Evolutionary conservation across 2,888 invertebrate species (phyloP).

Genomic region (Sericinus montela): DNA sequence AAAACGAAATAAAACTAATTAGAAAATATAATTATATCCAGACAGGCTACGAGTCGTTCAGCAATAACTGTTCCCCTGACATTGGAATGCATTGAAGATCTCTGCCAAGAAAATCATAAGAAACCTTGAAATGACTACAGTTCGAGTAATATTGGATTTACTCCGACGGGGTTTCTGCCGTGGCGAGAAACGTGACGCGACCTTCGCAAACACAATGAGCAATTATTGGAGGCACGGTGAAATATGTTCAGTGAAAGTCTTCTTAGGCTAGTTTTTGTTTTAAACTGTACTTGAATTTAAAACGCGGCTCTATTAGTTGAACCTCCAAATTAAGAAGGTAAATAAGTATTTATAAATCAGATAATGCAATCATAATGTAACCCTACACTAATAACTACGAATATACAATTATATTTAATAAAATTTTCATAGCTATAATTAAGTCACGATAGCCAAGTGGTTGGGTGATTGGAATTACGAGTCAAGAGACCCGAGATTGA

Average conservation of each 20-base stretch:
- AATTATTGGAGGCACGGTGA: slow-evolving; percentile 14
- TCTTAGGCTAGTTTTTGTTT: slow-evolving; percentile 9
- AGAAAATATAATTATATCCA: background rate
- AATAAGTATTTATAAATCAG: background rate
- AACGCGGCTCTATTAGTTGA: background rate
- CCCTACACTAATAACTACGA: too few species aligned
- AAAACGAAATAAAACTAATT: too few species aligned
- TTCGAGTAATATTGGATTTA: slow-evolving; percentile 18
- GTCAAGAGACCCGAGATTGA: too few species aligned
- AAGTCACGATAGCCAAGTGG: too few species aligned
- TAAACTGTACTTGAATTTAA: background rate
- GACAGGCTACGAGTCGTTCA: slow-evolving; percentile 5
- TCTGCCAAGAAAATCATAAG: slow-evolving; percentile 19
- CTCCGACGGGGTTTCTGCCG: slow-evolving; percentile 17
- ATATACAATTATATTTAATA: too few species aligned
- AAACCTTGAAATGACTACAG: slow-evolving; percentile 15
- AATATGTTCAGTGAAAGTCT: slow-evolving; percentile 14
- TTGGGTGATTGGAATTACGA: too few species aligned
- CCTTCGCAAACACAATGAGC: slow-evolving; percentile 17
- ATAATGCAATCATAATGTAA: too few species aligned
- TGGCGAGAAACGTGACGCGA: slow-evolving; percentile 14
- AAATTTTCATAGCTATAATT: too few species aligned
- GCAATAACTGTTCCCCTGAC: slow-evolving; percentile 10
- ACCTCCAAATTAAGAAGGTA: background rate
- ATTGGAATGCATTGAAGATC: slow-evolving; percentile 16